These are phyloP conservation scores for Aphidius colemani DNA, from an alignment of 2,888 invertebrate genomes.

Conservation along the genomic window DNA sequence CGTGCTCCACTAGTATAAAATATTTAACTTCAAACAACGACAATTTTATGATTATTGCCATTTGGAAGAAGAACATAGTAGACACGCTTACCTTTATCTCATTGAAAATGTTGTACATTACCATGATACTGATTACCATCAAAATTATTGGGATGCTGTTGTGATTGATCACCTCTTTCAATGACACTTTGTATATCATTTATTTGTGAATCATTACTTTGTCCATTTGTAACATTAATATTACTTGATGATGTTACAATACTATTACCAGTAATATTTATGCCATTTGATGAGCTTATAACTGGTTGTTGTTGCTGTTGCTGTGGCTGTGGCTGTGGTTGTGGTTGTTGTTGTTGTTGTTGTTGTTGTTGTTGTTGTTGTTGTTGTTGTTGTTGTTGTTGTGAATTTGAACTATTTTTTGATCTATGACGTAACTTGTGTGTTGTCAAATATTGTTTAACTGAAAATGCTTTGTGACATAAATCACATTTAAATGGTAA, in stretches of 20 bases:
- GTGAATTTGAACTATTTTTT: constrained; percentile 57
- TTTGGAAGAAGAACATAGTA: constrained; percentile 59
- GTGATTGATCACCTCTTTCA: constrained; percentile 39
- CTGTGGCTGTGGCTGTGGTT: constrained; percentile 44
- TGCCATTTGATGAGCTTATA: constrained; percentile 34
- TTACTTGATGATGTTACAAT: constrained; percentile 36
- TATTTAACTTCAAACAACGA: constrained; percentile 48
- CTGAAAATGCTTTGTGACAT: constrained; percentile 66
- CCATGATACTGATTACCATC: constrained; percentile 52
- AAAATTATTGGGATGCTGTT: constrained; percentile 40
- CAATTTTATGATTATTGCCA: constrained; percentile 58
- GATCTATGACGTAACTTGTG: constrained; percentile 67
- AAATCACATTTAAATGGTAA: constrained; percentile 66
- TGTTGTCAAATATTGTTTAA: constrained; percentile 67
- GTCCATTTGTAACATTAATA: constrained; percentile 42
- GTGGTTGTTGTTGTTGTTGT: constrained; percentile 32
- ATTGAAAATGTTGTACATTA: constrained; percentile 55
- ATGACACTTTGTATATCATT: constrained; percentile 52
- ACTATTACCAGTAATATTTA: constrained; percentile 36
- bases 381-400: constrained; percentile 35
- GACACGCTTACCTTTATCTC: constrained; percentile 60
- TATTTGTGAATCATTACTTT: constrained; percentile 42
- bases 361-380: constrained; percentile 32
- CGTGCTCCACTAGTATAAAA: constrained; percentile 20
- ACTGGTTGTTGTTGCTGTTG: constrained; percentile 39